These are phyloP conservation scores for Ernsta delagoae DNA, from an alignment of 2,888 invertebrate genomes.

Conservation along the genomic window DNA sequence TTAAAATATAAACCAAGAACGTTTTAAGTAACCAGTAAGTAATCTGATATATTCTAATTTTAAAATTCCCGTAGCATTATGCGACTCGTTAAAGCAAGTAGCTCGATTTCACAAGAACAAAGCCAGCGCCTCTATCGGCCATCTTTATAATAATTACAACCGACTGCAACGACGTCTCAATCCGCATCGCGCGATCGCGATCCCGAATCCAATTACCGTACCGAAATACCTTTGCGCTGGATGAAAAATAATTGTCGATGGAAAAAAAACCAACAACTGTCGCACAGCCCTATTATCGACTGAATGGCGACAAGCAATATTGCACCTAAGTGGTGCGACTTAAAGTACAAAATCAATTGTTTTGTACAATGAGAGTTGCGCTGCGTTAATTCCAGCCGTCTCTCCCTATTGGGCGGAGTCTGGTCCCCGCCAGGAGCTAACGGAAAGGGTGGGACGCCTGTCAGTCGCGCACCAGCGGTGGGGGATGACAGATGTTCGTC, in stretches of 20 bases:
- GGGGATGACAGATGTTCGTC: constrained; percentile 78
- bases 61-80: constrained; percentile 42
- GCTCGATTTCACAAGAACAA: constrained; percentile 55
- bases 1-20: no score
- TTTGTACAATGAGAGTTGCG: constrained; percentile 36
- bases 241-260: constrained; percentile 64
- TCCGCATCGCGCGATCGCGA: constrained; percentile 53
- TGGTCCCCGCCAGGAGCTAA: constrained; percentile 48
- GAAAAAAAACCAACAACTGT: constrained; percentile 53
- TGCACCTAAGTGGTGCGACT: constrained; percentile 40
- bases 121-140: constrained; percentile 67
- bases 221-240: constrained; percentile 68
- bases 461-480: constrained; percentile 68
- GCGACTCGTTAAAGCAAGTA: constrained; percentile 41
- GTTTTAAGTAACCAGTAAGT: background rate
- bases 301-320: constrained; percentile 13
- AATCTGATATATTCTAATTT: constrained; percentile 28
- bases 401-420: constrained; percentile 49
- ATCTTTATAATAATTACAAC: constrained; percentile 82
- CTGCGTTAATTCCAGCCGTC: constrained; percentile 45
- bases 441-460: constrained; percentile 61
- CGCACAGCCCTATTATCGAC: constrained; percentile 60
- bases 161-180: constrained; percentile 77
- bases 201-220: constrained; percentile 73
- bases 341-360: constrained; percentile 44